These are phyloP conservation scores for Oscheius sp. DNA, from an alignment of 2,888 invertebrate species.

Conservation along the genomic window DNA sequence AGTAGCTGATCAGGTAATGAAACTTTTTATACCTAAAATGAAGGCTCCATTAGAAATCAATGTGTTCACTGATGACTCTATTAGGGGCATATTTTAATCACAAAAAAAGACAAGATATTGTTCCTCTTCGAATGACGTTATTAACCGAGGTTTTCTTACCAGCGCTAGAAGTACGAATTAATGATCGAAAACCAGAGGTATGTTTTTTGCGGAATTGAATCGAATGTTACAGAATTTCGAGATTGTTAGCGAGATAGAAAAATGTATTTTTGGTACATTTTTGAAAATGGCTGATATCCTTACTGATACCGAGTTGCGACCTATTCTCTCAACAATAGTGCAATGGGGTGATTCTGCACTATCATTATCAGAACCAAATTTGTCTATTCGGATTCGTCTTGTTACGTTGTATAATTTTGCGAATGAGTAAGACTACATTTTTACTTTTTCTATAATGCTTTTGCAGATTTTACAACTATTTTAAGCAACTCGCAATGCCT, in stretches of 20 bases:
- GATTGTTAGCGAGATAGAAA: conserved; percentile 45
- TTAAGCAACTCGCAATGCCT: conserved; percentile 65
- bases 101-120: conserved; percentile 35
- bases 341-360: conserved; percentile 59
- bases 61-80: conserved; percentile 49
- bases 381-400: conserved; percentile 46
- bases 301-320: conserved; percentile 54
- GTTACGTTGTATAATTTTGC: conserved; percentile 63
- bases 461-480: conserved; percentile 61
- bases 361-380: conserved; percentile 20
- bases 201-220: background rate
- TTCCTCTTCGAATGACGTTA: conserved; percentile 37
- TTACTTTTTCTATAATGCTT: background rate
- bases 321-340: conserved; percentile 57
- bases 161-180: conserved; percentile 43
- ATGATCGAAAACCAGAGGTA: conserved; percentile 46
- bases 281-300: conserved; percentile 47
- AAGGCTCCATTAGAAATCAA: conserved; percentile 43
- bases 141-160: conserved; percentile 43
- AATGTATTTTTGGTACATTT: conserved; percentile 41
- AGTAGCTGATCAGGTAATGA: conserved; percentile 47
- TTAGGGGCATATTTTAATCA: conserved; percentile 44
- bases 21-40: background rate
- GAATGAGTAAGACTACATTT: conserved; percentile 47
- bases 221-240: conserved; percentile 43